Percentiles rank a stretch among this genome's conserved stretches.
Conservation (phyloP, 2,797 vertebrate genomes). For the Melopsittacus undulatus region DNA sequence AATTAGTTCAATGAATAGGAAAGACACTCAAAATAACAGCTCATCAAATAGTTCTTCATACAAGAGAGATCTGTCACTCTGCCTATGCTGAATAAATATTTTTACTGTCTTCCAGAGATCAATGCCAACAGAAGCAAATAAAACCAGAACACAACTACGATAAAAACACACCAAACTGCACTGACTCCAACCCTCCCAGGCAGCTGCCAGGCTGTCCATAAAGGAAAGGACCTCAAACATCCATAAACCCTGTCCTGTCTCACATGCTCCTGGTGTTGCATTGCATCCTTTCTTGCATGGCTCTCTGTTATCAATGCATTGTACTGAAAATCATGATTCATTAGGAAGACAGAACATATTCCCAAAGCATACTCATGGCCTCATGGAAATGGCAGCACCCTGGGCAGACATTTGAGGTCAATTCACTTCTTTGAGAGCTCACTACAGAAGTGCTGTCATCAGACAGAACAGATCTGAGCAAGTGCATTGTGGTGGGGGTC, state of each 20-base stretch:
- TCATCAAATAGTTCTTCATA: slow-evolving; percentile 67
- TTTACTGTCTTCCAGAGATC: slow-evolving; percentile 21
- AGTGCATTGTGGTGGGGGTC: neutral
- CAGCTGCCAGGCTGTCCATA: neutral
- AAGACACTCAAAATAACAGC: slow-evolving; percentile 69
- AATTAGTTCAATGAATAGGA: slow-evolving; percentile 70
- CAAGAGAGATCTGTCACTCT: slow-evolving; percentile 55
- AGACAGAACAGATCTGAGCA: neutral
- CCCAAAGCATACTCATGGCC: neutral
- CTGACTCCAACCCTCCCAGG: neutral
- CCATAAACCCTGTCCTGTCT: neutral
- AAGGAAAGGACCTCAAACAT: neutral
- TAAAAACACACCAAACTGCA: too few species aligned
- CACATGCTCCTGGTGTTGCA: neutral
- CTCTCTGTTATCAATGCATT: neutral
- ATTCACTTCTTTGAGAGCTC: neutral
- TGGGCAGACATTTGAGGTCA: neutral
- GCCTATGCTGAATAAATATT: slow-evolving; percentile 52
- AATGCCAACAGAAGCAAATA: neutral
- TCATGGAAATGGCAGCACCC: neutral
- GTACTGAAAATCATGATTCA: neutral
- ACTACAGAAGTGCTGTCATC: neutral
- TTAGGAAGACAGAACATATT: neutral
- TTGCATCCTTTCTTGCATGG: fast-evolving
- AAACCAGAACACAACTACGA: neutral